Conservation (phyloP, 1,140 invertebrate genomes). For the Streblospio benedicti region DNA sequence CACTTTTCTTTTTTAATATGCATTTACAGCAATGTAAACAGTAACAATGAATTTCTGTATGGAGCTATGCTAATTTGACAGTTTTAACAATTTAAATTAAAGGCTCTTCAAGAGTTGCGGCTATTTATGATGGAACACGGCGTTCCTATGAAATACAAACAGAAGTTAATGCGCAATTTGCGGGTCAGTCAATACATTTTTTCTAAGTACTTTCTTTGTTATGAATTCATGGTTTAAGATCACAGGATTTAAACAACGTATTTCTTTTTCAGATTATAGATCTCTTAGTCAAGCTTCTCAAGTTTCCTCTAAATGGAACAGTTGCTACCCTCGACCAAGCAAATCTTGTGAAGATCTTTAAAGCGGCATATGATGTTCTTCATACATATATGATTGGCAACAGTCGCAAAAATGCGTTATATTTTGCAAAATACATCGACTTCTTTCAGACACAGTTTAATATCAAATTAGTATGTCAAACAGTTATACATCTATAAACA, state of each 20-base stretch:
- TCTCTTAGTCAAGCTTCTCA: conserved; percentile 7
- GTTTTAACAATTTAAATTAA: too few species aligned
- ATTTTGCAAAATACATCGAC: conserved; percentile 19
- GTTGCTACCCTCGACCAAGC: conserved; percentile 7
- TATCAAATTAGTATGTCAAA: conserved; percentile 11
- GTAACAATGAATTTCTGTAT: too few species aligned
- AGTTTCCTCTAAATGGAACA: conserved; percentile 11
- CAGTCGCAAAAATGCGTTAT: conserved; percentile 17
- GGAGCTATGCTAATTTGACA: too few species aligned
- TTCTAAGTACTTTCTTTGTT: too few species aligned
- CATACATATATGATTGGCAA: conserved; percentile 43
- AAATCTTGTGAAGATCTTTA: conserved; percentile 35
- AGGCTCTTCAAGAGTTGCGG: conserved; percentile 37
- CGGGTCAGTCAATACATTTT: conserved; percentile 27
- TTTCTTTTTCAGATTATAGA: conserved; percentile 3
- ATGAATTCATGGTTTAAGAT: background rate
- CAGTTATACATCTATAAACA: too few species aligned
- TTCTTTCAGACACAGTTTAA: conserved; percentile 18
- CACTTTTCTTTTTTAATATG: too few species aligned
- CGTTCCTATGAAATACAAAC: conserved; percentile 37
- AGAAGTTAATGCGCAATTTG: conserved; percentile 45
- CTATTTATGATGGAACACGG: conserved; percentile 35
- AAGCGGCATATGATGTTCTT: conserved; percentile 42
- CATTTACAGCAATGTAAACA: too few species aligned
- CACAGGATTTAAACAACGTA: background rate